Base-by-base conservation (phyloP, 2,113 vertebrate species). In the Solea solea region DNA sequence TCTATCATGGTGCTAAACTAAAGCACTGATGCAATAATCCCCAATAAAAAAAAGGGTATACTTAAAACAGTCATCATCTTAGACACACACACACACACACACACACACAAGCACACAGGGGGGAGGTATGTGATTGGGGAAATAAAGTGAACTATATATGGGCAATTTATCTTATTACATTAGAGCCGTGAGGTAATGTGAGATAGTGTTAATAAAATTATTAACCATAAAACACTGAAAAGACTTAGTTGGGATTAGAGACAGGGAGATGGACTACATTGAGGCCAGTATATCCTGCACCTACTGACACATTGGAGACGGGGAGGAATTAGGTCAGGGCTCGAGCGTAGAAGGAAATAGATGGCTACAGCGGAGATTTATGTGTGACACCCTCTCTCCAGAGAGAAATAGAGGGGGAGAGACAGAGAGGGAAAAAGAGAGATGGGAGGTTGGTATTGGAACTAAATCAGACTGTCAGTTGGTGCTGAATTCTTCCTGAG, bases 381-480 rank as follows among this genome's bases (percentile, higher is more conserved):
- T 88, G 84, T 83, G 88, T 70, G 63, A 84, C 81, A 82, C 69
- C 69, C 62, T 80, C 85, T 84, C 85, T 87, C 85, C 50, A 46
- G 80, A 78, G 86, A 88, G 82, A 72, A 81, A 71, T 62, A 72
- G 82, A 75, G 79, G 68, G 79, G 60, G 72, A 39, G 76, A 78
- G 80, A 85, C 75, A 72, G 73, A 67, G 70, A 58, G 70, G 69
- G 78, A 56, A 64, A 69, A 72, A 84, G 74, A 84, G 80, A 78
- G 85, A 87, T 74, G 76, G 81, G 78, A 82, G 79, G 83, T 88
- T 84, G 83, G 74, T 83, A 87, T 86, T 86, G 82, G 87, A 79
- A 81, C 74, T 90, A 86, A 91, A 91, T 91, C 88, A 87, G 83
- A 89, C 79, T 90, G 89, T 90, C 89, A 90, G 78, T 87, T 73